Evolutionary conservation across 2,797 vertebrate species (phyloP), one percentile per base, ranked within the genome.

Genomic region (Gallinago solitaria): DNA sequence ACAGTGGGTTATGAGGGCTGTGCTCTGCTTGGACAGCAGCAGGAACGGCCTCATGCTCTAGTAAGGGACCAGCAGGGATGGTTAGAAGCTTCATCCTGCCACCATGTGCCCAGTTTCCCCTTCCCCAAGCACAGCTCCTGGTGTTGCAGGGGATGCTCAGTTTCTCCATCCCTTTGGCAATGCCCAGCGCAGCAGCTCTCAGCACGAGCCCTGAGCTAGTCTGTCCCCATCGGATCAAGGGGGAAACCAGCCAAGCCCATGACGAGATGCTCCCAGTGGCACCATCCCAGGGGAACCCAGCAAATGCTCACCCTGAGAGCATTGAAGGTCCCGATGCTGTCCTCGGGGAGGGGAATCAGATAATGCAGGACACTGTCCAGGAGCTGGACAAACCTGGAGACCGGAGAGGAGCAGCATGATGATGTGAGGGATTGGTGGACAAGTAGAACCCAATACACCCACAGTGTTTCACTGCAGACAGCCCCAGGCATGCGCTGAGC

Each of bases 11-110:
- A 99, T 99, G 69, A 99, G 98, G 59, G 98, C 97, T 6, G 98
- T 96, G 63, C 99, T 98, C 9, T 99, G 98, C 93, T 99, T 99
- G 56, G 99, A 99, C 94, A 99, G 98, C 95, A 99, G 96, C 88
- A 99, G 96, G 98, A 99, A 99, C 75, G 99, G 99, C 92, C 99
- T 99, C 97, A 99, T 99, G 94, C 97, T 98, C 99, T 99, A 97
- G 41, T 23, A 67, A 15, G 47, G 32, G 41, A 70, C 0, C 39
- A 41, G 37, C 35, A 64, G 68, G 41, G 48, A 68, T 35, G 61
- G 48, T 93, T 33, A 68, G 69, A 87, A 41, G 47, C 35, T 41
- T 57, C 68, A 75, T 75, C 30, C 18, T 54, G 53, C 16, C 13
- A 30, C 53, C 1, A 1, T 0, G 0, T 45, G 32, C 35, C 32